A percentile compares a stretch with the other conserved stretches of the same genome.
These are phyloP conservation scores for Hydrotaea cyrtoneurina DNA, from an alignment of 2,888 invertebrate genomes.

Conservation along the genomic window DNA sequence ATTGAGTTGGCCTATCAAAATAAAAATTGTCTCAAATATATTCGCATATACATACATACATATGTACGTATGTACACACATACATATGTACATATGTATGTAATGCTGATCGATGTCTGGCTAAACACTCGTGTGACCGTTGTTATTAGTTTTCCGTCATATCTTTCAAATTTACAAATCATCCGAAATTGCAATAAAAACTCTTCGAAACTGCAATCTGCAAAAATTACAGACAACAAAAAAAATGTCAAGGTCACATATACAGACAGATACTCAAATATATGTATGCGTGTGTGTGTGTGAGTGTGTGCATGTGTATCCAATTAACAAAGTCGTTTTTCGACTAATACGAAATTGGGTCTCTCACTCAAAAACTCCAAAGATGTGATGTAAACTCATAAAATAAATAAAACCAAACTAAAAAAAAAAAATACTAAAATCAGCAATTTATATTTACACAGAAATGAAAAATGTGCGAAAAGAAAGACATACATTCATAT, in stretches of 20 bases:
- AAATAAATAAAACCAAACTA: conserved; percentile 1
- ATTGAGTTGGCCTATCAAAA: too few species aligned
- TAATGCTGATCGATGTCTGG: too few species aligned
- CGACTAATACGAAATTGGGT: conserved; percentile 21
- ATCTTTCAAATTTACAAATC: background rate
- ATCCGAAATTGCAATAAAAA: background rate
- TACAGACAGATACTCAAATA: background rate
- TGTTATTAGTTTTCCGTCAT: background rate
- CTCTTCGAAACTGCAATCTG: conserved; percentile 2
- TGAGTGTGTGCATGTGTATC: background rate
- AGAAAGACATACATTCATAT: background rate
- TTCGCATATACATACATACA: too few species aligned
- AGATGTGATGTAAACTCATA: conserved; percentile 5
- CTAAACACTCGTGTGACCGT: too few species aligned
- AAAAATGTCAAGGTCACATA: conserved; percentile 34
- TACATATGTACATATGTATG: too few species aligned
- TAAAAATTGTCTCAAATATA: too few species aligned
- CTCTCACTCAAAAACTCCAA: background rate
- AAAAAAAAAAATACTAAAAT: background rate
- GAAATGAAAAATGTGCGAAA: conserved; percentile 5
- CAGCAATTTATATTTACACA: conserved; percentile 13
- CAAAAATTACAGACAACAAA: background rate
- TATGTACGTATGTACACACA: too few species aligned
- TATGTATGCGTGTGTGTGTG: background rate
- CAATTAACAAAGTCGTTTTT: background rate